These are phyloP conservation scores for Protodeltote pygarga DNA, from an alignment of 2,888 invertebrate species.

Conservation along the genomic window DNA sequence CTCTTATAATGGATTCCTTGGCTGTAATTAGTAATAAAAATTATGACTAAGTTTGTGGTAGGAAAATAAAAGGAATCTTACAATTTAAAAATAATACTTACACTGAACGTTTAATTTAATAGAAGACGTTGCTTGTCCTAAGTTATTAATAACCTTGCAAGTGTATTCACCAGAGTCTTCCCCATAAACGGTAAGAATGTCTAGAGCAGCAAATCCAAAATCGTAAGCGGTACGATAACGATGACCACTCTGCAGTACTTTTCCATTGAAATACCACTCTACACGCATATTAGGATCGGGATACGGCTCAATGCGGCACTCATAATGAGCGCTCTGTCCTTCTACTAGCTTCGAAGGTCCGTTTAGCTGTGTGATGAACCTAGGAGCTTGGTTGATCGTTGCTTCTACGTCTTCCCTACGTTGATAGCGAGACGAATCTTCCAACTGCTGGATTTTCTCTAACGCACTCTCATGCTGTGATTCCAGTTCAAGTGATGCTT, in stretches of 20 bases:
- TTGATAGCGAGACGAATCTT: slow-evolving; percentile 93
- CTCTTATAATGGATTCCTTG: slow-evolving; percentile 93
- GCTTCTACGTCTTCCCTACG: slow-evolving; percentile 94
- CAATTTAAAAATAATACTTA: slow-evolving; percentile 81
- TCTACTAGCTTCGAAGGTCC: slow-evolving; percentile 95
- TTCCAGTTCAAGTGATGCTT: slow-evolving; percentile 95
- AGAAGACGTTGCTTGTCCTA: slow-evolving; percentile 94
- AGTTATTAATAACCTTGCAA: slow-evolving; percentile 94
- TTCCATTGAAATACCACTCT: slow-evolving; percentile 97
- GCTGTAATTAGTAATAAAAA: slow-evolving; percentile 82
- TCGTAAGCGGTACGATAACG: slow-evolving; percentile 97
- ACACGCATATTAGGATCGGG: slow-evolving; percentile 95
- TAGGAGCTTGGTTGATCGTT: slow-evolving; percentile 93
- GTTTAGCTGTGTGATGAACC: slow-evolving; percentile 94
- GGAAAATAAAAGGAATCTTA: background rate
- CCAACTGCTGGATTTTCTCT: slow-evolving; percentile 94
- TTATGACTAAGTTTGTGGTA: background rate
- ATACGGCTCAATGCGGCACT: slow-evolving; percentile 97
- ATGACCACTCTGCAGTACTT: slow-evolving; percentile 95
- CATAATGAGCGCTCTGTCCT: slow-evolving; percentile 96
- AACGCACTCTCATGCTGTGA: slow-evolving; percentile 96
- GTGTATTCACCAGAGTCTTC: slow-evolving; percentile 98
- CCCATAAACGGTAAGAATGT: slow-evolving; percentile 96
- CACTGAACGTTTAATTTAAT: slow-evolving; percentile 93
- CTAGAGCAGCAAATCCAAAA: slow-evolving; percentile 98